Conservation (phyloP, 2,113 vertebrate genomes). For the Erpornis zantholeuca region DNA sequence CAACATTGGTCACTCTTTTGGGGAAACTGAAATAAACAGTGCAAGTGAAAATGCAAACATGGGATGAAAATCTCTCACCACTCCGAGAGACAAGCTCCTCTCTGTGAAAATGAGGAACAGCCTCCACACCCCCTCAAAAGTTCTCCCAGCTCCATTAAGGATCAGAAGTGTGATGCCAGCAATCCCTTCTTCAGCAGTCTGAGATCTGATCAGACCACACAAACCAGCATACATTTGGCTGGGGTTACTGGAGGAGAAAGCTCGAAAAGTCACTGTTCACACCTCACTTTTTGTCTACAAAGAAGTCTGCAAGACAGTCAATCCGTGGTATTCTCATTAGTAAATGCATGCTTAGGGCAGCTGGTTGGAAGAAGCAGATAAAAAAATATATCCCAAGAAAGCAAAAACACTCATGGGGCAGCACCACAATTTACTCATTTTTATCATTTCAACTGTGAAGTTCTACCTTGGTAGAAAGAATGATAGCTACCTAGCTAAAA, state of each 20-base stretch:
- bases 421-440: background rate
- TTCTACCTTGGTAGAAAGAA: background rate
- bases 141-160: background rate
- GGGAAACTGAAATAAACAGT: background rate
- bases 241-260: background rate
- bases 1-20: background rate
- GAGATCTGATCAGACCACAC: background rate
- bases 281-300: background rate
- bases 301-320: background rate
- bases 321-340: background rate
- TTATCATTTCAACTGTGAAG: background rate
- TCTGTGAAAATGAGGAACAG: background rate
- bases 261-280: background rate
- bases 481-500: background rate
- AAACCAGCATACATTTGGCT: background rate
- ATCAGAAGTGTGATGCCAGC: background rate
- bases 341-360: background rate
- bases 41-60: background rate
- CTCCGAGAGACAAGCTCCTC: background rate
- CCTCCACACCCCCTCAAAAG: background rate
- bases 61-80: background rate
- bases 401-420: background rate
- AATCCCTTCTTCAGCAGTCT: background rate
- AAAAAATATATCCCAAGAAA: background rate
- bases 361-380: background rate